Evolutionary conservation across 2,113 vertebrate genomes (phyloP).

Genomic region (Prunella fulvescens): DNA sequence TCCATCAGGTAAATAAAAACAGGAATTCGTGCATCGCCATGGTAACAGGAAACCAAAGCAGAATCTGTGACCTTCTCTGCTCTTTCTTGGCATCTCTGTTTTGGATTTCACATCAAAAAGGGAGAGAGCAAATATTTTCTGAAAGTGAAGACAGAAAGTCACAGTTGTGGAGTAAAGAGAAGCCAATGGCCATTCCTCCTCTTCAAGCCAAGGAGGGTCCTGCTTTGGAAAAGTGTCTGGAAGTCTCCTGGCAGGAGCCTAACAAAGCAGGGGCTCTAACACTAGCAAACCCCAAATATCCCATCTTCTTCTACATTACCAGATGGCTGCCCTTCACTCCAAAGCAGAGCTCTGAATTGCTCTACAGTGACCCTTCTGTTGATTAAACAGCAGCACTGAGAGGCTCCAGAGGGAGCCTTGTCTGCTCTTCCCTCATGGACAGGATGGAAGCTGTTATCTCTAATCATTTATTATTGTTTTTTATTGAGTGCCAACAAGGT

Average conservation of each 20-base stretch:
- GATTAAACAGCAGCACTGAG: neutral
- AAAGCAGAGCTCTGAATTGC: neutral
- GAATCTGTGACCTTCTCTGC: neutral
- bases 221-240: neutral
- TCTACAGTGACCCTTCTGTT: neutral
- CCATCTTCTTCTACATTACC: fast-evolving
- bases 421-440: neutral
- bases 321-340: neutral
- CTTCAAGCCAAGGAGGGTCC: neutral
- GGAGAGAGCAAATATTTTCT: neutral
- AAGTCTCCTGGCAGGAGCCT: neutral
- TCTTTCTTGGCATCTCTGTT: neutral
- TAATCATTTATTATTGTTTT: neutral
- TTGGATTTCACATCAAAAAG: neutral
- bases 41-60: slow-evolving; percentile 35
- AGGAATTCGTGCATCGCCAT: neutral
- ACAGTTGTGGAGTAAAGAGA: neutral
- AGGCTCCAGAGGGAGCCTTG: neutral
- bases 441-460: neutral
- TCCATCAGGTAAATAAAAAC: slow-evolving; percentile 56
- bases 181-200: neutral
- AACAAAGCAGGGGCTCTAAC: neutral
- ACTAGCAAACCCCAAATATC: neutral
- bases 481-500: slow-evolving; percentile 7
- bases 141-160: neutral